Evolutionary conservation across 2,888 invertebrate genomes (phyloP).

Genomic region (Oscheius sp.): DNA sequence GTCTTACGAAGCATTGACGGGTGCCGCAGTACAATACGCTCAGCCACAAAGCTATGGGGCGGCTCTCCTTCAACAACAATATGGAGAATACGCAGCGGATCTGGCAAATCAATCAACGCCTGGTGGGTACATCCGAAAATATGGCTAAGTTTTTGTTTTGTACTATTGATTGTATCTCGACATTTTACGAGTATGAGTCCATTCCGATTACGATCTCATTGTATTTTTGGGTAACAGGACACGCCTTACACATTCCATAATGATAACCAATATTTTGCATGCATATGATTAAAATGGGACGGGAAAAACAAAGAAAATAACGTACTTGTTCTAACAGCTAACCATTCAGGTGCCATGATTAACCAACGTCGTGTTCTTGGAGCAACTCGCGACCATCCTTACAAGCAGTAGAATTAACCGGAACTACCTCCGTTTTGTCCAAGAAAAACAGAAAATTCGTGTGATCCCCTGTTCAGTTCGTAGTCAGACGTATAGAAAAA

Average conservation of each 20-base stretch:
- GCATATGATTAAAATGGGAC: neutral
- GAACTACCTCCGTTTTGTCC: constrained; percentile 4
- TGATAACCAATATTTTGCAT: neutral
- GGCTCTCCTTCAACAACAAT: constrained; percentile 30
- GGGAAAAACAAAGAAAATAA: neutral
- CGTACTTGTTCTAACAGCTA: constrained; percentile 18
- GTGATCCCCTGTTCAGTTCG: constrained; percentile 26
- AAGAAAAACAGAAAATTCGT: no score
- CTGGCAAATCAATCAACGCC: constrained; percentile 38
- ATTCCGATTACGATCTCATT: constrained; percentile 14
- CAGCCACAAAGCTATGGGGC: constrained; percentile 30
- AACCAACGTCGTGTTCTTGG: constrained; percentile 67
- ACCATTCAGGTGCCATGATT: constrained; percentile 64
- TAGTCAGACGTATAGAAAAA: neutral
- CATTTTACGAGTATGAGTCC: neutral
- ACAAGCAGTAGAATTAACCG: constrained; percentile 52
- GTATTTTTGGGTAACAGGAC: neutral
- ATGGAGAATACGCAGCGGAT: constrained; percentile 47
- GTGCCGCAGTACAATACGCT: constrained; percentile 21
- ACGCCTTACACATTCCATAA: constrained; percentile 8
- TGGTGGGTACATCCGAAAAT: constrained; percentile 49
- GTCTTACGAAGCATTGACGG: constrained; percentile 25
- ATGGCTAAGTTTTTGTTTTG: constrained; percentile 30
- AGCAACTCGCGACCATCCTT: constrained; percentile 67
- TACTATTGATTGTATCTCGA: constrained; percentile 11